Base-by-base conservation (phyloP, 2,888 invertebrate species). In the Colletes collaris region DNA sequence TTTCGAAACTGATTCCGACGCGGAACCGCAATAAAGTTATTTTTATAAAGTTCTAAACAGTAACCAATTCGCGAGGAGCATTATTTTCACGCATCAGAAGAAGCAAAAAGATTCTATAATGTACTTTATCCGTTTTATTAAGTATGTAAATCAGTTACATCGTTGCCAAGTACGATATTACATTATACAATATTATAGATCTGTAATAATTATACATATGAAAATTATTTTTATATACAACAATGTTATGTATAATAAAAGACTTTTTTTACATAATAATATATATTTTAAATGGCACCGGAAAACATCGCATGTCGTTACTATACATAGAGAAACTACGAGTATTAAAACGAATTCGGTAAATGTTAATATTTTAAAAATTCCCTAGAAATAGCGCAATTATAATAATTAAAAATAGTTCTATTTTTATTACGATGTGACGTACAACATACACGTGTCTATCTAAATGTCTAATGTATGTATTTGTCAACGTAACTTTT, bases 211-310 rank as follows among this genome's bases (percentile, higher is more conserved):
- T 76, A 68, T 82, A 79, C 49, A 75, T 83, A 70, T 53, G 70
- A 79, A 81, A 82, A 82, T 83, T 83, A 84, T 86, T 86, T 86
- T 84, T 86, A 78, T 86, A 86, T 79, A 78, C 77, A 83, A 73
- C 73, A 76, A 81, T 77, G 80, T 73, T 81, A 75, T 83, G 63
- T 83, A 83, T 60, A 86, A 84, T 84, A 86, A 86, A 86, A 78
- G 71, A 78, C 53, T 77, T 67, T 79, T 67, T 81, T 79, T 83
- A 82, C 60, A 81, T 74, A 81, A 81, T 69, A 58, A 68, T 81
- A 59, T 72, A 66, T 76, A 55, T 19, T 68, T 56, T 52, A 75
- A 75, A 77, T 77, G 77, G 76, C 78, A 78, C 69, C 19, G 53
- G 65, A 70, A 60, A 69, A 76, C 68, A 64, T 78, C 60, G 70